Conservation (phyloP, 2,797 vertebrate species). For the Sebastes melanostomus region DNA sequence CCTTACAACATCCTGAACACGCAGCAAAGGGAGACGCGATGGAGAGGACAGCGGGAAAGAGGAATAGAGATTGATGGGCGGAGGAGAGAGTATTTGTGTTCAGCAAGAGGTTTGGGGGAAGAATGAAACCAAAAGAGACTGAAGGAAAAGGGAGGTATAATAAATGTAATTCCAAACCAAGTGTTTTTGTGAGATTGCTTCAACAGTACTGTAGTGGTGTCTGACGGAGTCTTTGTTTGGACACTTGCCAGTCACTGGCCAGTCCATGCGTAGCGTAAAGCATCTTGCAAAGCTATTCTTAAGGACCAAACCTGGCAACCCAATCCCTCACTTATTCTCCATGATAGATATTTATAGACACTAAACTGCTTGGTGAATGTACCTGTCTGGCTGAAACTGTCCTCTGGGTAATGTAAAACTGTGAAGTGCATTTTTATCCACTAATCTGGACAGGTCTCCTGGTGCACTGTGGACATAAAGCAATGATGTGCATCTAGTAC, state of each 20-base stretch:
- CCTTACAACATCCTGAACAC: conserved; percentile 84
- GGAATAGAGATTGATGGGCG: conserved; percentile 66
- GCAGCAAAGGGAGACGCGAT: conserved; percentile 63
- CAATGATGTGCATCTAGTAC: conserved; percentile 8
- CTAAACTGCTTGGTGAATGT: conserved; percentile 23
- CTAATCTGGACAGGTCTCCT: conserved; percentile 30
- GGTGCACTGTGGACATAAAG: conserved; percentile 18
- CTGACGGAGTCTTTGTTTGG: background rate
- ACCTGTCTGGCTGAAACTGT: conserved; percentile 41
- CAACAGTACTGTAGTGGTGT: background rate
- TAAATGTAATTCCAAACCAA: background rate
- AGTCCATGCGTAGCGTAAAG: background rate
- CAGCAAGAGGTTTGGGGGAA: background rate
- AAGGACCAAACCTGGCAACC: background rate
- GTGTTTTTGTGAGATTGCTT: background rate
- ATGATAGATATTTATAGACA: conserved; percentile 32
- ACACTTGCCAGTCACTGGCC: background rate
- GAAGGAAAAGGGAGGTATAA: background rate
- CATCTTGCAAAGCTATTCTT: background rate
- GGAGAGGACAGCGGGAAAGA: conserved; percentile 57
- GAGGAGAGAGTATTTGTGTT: conserved; percentile 8
- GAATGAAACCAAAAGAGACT: background rate
- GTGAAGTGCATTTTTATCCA: conserved; percentile 26
- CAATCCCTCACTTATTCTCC: conserved; percentile 10
- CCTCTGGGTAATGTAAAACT: conserved; percentile 43